A percentile compares a stretch with the other conserved stretches of the same genome.
These are phyloP conservation scores for Willowsia nigromaculata DNA, from an alignment of 2,888 invertebrate genomes.

Conservation along the genomic window DNA sequence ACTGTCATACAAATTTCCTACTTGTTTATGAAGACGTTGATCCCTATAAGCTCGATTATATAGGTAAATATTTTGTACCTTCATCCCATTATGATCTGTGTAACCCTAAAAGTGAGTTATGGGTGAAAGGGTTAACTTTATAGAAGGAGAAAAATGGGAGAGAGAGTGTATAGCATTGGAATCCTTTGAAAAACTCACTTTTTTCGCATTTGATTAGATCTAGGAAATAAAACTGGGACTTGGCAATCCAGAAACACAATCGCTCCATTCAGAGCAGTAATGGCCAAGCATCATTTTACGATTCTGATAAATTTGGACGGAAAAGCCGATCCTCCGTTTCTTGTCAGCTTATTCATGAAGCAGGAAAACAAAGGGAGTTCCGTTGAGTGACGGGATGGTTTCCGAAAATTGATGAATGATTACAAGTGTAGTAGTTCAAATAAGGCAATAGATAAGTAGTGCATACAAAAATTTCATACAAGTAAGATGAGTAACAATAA, in stretches of 20 bases:
- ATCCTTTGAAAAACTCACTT: not conserved
- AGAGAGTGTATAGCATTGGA: not conserved
- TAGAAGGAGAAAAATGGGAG: not conserved
- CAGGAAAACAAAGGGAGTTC: not conserved
- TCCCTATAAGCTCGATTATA: not conserved
- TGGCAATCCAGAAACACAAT: not conserved
- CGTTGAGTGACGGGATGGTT: not conserved
- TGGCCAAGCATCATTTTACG: not conserved
- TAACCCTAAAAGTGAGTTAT: not conserved
- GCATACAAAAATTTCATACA: too few species aligned
- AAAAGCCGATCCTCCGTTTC: not conserved
- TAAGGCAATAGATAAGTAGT: not conserved
- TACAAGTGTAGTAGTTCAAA: not conserved
- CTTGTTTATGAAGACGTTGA: not conserved
- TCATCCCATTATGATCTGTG: not conserved
- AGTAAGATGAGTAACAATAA: too few species aligned
- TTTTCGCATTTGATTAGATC: constrained; percentile 4
- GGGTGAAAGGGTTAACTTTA: not conserved
- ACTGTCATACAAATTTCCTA: not conserved
- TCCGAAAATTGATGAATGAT: not conserved
- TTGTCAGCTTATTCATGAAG: not conserved
- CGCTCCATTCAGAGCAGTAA: not conserved
- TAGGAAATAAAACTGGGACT: not conserved
- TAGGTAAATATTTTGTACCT: not conserved
- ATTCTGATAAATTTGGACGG: not conserved